Base-by-base conservation (phyloP, 2,888 invertebrate species). In the Drosophila ezoana region DNA sequence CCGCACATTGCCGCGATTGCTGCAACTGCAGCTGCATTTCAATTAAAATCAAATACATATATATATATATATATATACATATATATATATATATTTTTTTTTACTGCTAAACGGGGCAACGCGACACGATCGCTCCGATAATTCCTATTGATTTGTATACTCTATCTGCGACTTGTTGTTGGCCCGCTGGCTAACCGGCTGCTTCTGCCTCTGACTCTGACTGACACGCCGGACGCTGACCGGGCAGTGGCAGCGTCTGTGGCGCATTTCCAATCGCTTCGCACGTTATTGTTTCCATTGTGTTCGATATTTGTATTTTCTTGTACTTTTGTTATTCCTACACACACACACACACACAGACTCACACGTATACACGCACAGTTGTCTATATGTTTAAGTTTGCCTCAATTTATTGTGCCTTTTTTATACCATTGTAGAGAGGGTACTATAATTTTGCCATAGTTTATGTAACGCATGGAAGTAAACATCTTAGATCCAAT, bases 201-300 rank as follows among this genome's bases (percentile, higher is more conserved):
- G 84, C 78, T 78, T 81, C 72, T 61, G 74, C 49, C 57, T 23
- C 78, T 61, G 85, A 67, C 70, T 65, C 67, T 67, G 75, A 81
- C 81, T 75, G 76, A 77, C 76, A 77, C 57, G 51, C 53, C 85
- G 79, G 68, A 82, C 88, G 88, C 86, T 76, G 79, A 87, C 79
- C 82, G 72, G 81, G 61, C 69, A 57, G 60, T 56, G 45, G 40
- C 65, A 48, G 62, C 62, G 74, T 61, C 70, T 79, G 85, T 71
- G 74, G 78, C 83, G 87, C 84, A 75, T 89, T 81, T 89, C 85
- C 89, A 89, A 84, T 89, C 85, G 87, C 76, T 85, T 85, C 89
- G 84, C 85, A 85, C 87, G 76, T 87, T 85, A 84, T 89, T 89
- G 85, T 89, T 87, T 87, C 89, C 89, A 87, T 87, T 85, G 87